Evolutionary conservation across 2,888 invertebrate genomes (phyloP), one percentile per base, ranked within the genome.

Genomic region (Priocnemis perturbator): DNA sequence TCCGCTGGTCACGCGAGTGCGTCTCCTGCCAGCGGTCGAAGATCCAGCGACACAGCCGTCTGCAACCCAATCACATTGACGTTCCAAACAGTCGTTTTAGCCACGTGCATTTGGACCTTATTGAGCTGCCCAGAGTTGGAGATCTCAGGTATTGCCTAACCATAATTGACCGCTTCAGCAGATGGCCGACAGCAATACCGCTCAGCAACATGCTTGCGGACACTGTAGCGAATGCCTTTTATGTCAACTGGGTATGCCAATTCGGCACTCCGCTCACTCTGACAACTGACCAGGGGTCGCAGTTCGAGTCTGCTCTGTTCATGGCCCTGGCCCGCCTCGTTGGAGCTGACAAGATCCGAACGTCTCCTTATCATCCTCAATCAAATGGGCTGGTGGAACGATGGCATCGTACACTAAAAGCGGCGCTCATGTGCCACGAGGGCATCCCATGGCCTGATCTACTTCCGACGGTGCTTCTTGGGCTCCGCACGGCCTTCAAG

Each of bases 221-320:
- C 37, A 85, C 84, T 0, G 79, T 86, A 0, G 83, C 84, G 0
- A 50, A 62, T 0, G 77, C 79, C 0, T 81, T 88, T 37, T 73
- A 76, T 47, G 30, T 21, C 0, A 55, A 73, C 3, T 87, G 87
- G 85, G 73, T 88, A 3, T 53, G 81, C 1, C 71, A 82, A 3
- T 88, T 83, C 62, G 86, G 87, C 3, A 71, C 78, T 2, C 86
- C 87, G 0, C 56, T 66, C 0, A 62, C 65, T 11, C 81, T 88
- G 17, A 85, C 85, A 0, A 81, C 85, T 0, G 87, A 88, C 67
- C 83, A 81, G 68, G 85, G 84, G 0, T 47, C 70, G 0, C 80
- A 86, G 44, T 85, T 87, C 57, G 78, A 83, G 55, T 81, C 79
- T 2, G 14, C 52, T 2, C 57, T 86, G 5, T 83, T 81, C 67